A percentile compares a stretch with the other conserved stretches of the same genome.
These are phyloP conservation scores for Eristalis pertinax DNA, from an alignment of 2,888 invertebrate genomes.

Conservation along the genomic window DNA sequence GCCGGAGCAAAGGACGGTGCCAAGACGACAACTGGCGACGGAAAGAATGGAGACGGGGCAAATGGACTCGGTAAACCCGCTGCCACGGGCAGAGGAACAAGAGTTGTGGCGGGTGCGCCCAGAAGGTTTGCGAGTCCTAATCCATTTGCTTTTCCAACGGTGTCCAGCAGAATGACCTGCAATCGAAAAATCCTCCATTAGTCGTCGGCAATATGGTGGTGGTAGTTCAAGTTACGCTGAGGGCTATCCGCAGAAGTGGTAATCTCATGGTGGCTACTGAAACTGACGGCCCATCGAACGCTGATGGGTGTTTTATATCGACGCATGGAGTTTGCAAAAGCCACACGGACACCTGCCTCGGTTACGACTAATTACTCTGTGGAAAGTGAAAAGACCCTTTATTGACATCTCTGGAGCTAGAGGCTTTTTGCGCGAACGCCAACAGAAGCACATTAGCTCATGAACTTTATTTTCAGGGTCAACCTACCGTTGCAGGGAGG, in stretches of 20 bases:
- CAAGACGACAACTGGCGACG: background rate
- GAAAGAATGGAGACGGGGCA: background rate
- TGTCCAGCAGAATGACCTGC: slow-evolving; percentile 24
- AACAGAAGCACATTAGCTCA: slow-evolving; percentile 8
- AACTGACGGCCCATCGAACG: slow-evolving; percentile 10
- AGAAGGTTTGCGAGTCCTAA: slow-evolving; percentile 32
- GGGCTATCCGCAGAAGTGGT: slow-evolving; percentile 12
- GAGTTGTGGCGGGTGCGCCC: background rate
- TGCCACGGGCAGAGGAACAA: background rate
- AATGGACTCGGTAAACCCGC: no score
- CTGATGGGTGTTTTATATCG: background rate
- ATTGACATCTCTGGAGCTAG: slow-evolving; percentile 32
- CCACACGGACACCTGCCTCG: background rate
- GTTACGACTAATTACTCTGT: slow-evolving; percentile 9
- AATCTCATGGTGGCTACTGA: slow-evolving; percentile 28
- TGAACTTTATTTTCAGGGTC: slow-evolving; percentile 9
- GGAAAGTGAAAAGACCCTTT: slow-evolving; percentile 43
- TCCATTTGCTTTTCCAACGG: background rate
- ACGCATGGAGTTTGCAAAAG: slow-evolving; percentile 5
- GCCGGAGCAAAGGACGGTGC: slow-evolving; percentile 10
- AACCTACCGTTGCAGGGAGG: background rate
- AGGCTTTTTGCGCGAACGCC: background rate
- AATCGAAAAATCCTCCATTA: background rate
- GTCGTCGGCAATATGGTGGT: background rate
- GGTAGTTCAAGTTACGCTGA: slow-evolving; percentile 11